Evolutionary conservation across 1,140 invertebrate genomes (phyloP).

Genomic region (Adelges cooleyi): DNA sequence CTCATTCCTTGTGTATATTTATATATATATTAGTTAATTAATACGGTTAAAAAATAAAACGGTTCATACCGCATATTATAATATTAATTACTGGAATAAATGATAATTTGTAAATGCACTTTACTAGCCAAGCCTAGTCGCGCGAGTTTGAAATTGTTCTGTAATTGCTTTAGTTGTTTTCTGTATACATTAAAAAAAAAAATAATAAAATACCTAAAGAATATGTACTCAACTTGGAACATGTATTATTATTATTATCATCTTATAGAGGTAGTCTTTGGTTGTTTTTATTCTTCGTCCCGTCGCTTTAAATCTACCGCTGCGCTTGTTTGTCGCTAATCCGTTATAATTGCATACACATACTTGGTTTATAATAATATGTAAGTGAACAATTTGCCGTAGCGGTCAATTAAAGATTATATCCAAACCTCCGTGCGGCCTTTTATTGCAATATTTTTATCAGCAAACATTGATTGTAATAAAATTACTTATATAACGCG

Average conservation of each 20-base stretch:
- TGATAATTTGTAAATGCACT: background rate
- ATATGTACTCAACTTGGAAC: background rate
- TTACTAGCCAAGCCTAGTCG: background rate
- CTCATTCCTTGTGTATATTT: too few relatives aligned
- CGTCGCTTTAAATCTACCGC: background rate
- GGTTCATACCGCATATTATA: background rate
- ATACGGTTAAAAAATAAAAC: too few relatives aligned
- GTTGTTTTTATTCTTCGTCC: background rate
- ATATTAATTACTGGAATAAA: conserved; percentile 6
- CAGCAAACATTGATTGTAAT: too few relatives aligned
- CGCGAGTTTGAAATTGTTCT: conserved; percentile 4
- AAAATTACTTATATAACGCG: too few relatives aligned
- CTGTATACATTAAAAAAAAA: background rate
- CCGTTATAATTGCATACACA: conserved; percentile 11
- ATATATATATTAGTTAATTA: too few relatives aligned
- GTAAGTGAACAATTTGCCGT: too few relatives aligned
- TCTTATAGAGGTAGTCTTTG: too few relatives aligned
- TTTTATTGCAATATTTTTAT: too few relatives aligned
- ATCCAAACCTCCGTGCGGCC: background rate
- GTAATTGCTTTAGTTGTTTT: conserved; percentile 1
- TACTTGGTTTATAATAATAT: too few relatives aligned
- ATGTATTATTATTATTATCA: too few relatives aligned
- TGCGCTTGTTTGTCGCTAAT: conserved; percentile 12
- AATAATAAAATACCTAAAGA: background rate
- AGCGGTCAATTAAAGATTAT: conserved; percentile 6